These are phyloP conservation scores for Cremastinae sp. DNA, from an alignment of 2,888 invertebrate species.

Conservation along the genomic window DNA sequence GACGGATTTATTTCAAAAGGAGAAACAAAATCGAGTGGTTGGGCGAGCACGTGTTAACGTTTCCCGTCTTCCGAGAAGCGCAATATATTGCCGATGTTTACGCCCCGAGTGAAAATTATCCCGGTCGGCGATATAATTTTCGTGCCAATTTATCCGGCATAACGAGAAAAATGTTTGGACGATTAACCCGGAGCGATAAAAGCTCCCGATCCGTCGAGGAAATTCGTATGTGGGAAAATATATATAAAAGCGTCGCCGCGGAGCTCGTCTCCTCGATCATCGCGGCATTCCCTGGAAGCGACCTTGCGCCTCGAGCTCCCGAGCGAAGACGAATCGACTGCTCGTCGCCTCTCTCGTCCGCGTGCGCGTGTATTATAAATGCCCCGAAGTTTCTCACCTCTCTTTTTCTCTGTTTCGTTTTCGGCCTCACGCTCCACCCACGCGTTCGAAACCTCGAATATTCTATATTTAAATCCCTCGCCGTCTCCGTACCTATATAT, in stretches of 20 bases:
- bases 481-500: slow-evolving; percentile 16
- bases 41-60: background rate
- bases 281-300: slow-evolving; percentile 39
- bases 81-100: background rate
- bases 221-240: slow-evolving; percentile 37
- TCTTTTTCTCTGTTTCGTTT: slow-evolving; percentile 18
- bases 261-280: slow-evolving; percentile 4
- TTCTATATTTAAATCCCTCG: slow-evolving; percentile 49
- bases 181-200: slow-evolving; percentile 33
- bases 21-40: slow-evolving; percentile 11
- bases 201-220: slow-evolving; percentile 38
- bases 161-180: slow-evolving; percentile 13
- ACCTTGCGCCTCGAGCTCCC: slow-evolving; percentile 49
- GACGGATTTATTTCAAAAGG: background rate
- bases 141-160: slow-evolving; percentile 12
- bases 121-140: background rate
- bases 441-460: slow-evolving; percentile 24
- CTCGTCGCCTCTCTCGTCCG: slow-evolving; percentile 44
- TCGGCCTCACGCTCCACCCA: slow-evolving; percentile 28
- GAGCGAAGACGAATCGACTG: slow-evolving; percentile 55
- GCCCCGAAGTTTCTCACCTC: slow-evolving; percentile 34
- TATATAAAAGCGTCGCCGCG: slow-evolving; percentile 15
- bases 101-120: background rate
- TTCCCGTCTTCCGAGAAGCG: background rate
- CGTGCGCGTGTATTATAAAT: slow-evolving; percentile 46